Evolutionary conservation across 2,797 vertebrate genomes (phyloP).

Genomic region (Crocodylus rhombifer): DNA sequence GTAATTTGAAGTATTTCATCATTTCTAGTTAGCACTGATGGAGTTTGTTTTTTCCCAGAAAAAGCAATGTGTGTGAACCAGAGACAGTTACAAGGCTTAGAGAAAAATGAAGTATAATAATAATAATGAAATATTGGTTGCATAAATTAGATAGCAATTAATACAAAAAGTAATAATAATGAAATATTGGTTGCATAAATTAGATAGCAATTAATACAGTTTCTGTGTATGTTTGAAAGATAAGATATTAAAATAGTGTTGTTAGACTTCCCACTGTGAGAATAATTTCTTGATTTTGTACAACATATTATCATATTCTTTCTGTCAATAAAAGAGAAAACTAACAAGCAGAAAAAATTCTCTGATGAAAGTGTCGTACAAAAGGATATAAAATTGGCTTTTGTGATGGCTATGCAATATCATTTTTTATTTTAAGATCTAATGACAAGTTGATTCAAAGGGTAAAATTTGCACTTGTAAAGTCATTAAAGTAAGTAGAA

Average conservation of each 20-base stretch:
- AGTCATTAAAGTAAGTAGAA: slow-evolving; percentile 75
- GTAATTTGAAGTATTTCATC: slow-evolving; percentile 73
- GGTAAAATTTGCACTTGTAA: slow-evolving; percentile 67
- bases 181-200: slow-evolving; percentile 82
- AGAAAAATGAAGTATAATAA: slow-evolving; percentile 78
- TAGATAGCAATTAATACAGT: slow-evolving; percentile 84
- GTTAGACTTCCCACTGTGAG: slow-evolving; percentile 84
- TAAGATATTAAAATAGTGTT: slow-evolving; percentile 78
- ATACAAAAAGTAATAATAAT: slow-evolving; percentile 79
- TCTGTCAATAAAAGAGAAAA: slow-evolving; percentile 67
- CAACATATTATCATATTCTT: slow-evolving; percentile 60
- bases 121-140: slow-evolving; percentile 81
- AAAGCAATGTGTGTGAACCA: slow-evolving; percentile 48
- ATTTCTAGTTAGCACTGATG: slow-evolving; percentile 66
- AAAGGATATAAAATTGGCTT: slow-evolving; percentile 68
- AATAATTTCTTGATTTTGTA: slow-evolving; percentile 88
- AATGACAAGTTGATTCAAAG: slow-evolving; percentile 77
- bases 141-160: slow-evolving; percentile 85
- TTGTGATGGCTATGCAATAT: slow-evolving; percentile 65
- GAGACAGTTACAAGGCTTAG: slow-evolving; percentile 69
- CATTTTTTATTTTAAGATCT: slow-evolving; percentile 77
- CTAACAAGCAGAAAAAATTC: slow-evolving; percentile 68
- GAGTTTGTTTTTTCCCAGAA: slow-evolving; percentile 64
- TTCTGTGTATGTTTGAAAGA: slow-evolving; percentile 79
- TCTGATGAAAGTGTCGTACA: slow-evolving; percentile 59